These are phyloP conservation scores for Sitta carolinensis DNA, from an alignment of 2,797 vertebrate species.

Conservation along the genomic window DNA sequence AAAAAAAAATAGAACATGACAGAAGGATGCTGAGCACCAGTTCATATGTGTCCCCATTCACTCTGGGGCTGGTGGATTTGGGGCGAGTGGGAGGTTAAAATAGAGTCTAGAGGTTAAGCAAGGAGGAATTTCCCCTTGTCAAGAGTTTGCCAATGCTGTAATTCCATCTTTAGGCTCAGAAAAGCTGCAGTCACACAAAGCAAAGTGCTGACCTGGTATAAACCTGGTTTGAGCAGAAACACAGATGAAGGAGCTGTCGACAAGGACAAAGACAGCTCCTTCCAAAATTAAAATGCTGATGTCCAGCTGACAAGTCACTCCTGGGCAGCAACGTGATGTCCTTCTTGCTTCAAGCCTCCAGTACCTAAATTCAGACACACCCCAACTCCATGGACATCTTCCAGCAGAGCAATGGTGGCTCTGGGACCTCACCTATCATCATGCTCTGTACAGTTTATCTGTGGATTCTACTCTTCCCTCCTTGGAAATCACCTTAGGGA, in stretches of 20 bases:
- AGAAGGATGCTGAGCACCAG: not conserved
- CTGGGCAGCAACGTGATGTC: not conserved
- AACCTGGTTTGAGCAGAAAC: not conserved
- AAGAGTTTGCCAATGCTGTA: not conserved
- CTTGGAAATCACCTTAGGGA: slow-evolving; percentile 25
- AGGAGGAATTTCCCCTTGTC: not conserved
- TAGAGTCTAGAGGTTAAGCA: not conserved
- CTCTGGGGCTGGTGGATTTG: not conserved
- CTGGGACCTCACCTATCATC: rapidly evolving
- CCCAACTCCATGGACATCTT: not conserved
- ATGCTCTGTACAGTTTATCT: not conserved
- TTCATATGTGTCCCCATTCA: not conserved
- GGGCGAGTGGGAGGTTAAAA: not conserved
- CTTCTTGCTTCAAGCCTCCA: not conserved
- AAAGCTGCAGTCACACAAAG: not conserved
- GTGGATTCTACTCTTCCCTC: not conserved
- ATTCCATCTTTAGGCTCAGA: not conserved
- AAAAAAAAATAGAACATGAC: not conserved
- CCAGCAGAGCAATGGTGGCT: not conserved
- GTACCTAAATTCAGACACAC: not conserved
- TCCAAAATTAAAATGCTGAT: rapidly evolving
- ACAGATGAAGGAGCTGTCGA: not conserved
- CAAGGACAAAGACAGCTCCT: not conserved
- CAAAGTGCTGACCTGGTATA: not conserved
- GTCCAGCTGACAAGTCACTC: not conserved